Conservation (phyloP, 2,113 vertebrate genomes). For the Stegastes partitus region DNA sequence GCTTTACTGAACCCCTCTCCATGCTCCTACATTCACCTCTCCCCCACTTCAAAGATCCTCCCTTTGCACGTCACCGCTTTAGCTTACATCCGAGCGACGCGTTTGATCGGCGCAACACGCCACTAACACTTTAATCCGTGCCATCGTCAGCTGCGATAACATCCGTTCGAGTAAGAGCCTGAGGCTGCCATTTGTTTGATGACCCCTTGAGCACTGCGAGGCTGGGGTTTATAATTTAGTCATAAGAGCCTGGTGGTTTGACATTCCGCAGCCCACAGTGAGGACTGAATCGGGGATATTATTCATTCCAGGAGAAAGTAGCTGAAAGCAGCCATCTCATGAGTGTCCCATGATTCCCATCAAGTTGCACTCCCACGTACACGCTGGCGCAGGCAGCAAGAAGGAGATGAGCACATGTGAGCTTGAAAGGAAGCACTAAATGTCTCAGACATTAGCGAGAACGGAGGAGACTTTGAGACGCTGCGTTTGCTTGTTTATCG, state of each 20-base stretch:
- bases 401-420: neutral
- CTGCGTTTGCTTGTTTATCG: neutral
- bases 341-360: conserved; percentile 79
- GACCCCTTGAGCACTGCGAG: conserved; percentile 48
- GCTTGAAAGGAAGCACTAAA: conserved; percentile 9
- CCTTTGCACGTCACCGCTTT: conserved; percentile 18
- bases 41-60: neutral
- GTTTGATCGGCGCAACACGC: conserved; percentile 34
- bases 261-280: conserved; percentile 67
- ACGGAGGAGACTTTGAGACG: neutral
- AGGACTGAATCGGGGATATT: conserved; percentile 59
- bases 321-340: conserved; percentile 63
- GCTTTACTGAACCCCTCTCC: conserved; percentile 16
- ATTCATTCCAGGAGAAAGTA: conserved; percentile 59
- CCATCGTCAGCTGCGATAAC: conserved; percentile 40
- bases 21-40: neutral
- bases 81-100: conserved; percentile 35
- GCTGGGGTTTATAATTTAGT: conserved; percentile 65
- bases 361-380: conserved; percentile 68
- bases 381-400: neutral
- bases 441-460: neutral
- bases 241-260: conserved; percentile 63
- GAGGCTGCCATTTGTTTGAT: conserved; percentile 37
- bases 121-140: conserved; percentile 32
- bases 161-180: conserved; percentile 41